Evolutionary conservation across 2,888 invertebrate species (phyloP), one percentile per base, ranked within the genome.

Genomic region (Polydesmus complanatus): DNA sequence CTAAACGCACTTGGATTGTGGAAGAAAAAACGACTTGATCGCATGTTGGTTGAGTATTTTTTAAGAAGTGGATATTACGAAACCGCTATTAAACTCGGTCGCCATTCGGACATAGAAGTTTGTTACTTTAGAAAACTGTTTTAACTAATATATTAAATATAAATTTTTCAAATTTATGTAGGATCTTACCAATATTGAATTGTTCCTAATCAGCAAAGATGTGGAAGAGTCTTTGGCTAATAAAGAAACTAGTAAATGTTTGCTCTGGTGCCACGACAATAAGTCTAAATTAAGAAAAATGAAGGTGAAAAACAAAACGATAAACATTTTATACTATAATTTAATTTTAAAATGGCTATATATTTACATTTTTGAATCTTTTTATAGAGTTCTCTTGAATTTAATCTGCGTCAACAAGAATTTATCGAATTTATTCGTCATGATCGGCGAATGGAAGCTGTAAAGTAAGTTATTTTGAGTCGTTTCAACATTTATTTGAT

Each of bases 31-130:
- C 82, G 96, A 27, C 77, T 97, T 60, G 95, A 97, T 75, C 82
- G 98, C 58, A 91, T 98, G 88, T 79, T 98, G 58, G 91, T 97
- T 18, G 97, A 98, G 72, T 95, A 97, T 75, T 88, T 96, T 71
- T 79, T 98, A 22, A 80, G 95, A 62, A 86, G 88, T 71, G 97
- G 98, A 0, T 95, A 93, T 76, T 96, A 98, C 73, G 89, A 89
- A 70, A 88, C 95, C 0, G 97, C 97, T 0, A 84, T 86, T 65
- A 84, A 85, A 69, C 77, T 98, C 26, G 90, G 94, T 0, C 84
- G 86, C 58, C 83, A 86, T 57, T 84, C 88, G 14, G 72, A 72
- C 51, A 73, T 78, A 60, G 74, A 76, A 71, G 74, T 73, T 63
- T 56, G 60, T 53, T 26, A 21, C 37, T 37, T 37, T 37, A 8